These are phyloP conservation scores for Paramormyrops hopkinsi DNA, from an alignment of 2,797 vertebrate species.

Conservation along the genomic window DNA sequence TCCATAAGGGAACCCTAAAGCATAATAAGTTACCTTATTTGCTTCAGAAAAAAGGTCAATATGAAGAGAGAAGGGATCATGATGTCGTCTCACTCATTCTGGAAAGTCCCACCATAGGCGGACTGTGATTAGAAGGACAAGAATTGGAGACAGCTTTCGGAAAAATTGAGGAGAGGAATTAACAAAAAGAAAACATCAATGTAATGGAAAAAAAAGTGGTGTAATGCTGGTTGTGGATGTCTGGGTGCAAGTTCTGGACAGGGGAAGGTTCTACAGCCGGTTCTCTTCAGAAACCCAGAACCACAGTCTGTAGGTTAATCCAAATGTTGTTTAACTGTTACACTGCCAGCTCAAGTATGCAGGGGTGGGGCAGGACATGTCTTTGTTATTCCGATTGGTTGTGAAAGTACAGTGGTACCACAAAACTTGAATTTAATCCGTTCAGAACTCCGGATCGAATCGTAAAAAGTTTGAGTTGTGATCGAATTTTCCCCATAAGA, in stretches of 20 bases:
- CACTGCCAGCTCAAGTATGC: no score
- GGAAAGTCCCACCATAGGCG: not conserved
- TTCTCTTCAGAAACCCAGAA: no score
- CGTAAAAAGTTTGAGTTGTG: no score
- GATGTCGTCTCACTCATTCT: not conserved
- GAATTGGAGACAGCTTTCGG: not conserved
- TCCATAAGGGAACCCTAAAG: not conserved
- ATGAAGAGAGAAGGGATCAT: not conserved
- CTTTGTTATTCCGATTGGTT: no score
- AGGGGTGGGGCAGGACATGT: no score
- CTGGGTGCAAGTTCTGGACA: not conserved
- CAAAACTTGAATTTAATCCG: no score
- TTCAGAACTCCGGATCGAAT: no score
- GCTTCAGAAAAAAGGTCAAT: not conserved
- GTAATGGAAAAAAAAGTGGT: not conserved
- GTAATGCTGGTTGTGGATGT: not conserved
- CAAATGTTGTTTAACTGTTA: no score
- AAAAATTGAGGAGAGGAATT: not conserved
- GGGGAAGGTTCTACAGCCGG: no score
- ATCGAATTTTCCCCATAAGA: no score
- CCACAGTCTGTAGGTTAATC: no score
- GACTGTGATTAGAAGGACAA: not conserved
- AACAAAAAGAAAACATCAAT: not conserved
- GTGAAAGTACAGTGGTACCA: no score
- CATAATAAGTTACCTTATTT: not conserved